These are phyloP conservation scores for Sphaeramia orbicularis DNA, from an alignment of 2,797 vertebrate genomes.

Conservation along the genomic window DNA sequence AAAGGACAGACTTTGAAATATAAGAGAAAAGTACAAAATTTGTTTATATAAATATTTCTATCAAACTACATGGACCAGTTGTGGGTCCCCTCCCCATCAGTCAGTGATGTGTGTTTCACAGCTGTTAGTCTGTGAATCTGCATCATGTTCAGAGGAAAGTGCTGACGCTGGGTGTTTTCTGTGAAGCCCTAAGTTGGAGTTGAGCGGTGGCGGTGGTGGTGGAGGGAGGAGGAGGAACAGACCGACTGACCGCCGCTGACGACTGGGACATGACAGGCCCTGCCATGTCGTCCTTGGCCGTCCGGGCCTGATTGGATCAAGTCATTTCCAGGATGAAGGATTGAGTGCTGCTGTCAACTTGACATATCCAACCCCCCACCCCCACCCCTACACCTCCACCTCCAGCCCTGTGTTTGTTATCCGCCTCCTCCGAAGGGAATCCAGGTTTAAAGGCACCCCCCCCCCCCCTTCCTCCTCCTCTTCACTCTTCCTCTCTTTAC, in stretches of 20 bases:
- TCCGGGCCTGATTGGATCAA: constrained; percentile 73
- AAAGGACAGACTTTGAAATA: no score
- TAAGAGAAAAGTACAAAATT: no score
- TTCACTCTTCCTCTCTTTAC: neutral
- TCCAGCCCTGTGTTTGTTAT: constrained; percentile 48
- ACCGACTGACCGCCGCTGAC: constrained; percentile 49
- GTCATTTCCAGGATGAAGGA: constrained; percentile 73
- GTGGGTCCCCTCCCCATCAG: no score
- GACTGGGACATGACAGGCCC: constrained; percentile 78
- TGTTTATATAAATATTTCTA: no score
- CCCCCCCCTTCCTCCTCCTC: constrained; percentile 1
- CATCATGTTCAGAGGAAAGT: constrained; percentile 24
- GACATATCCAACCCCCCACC: constrained; percentile 64
- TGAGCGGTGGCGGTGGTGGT: no score
- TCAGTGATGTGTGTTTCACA: neutral
- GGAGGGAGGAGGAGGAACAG: constrained; percentile 3
- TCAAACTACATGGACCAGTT: no score
- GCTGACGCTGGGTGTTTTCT: constrained; percentile 48
- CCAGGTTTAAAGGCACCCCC: constrained; percentile 39
- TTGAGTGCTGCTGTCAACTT: constrained; percentile 75
- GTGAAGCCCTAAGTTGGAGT: constrained; percentile 43
- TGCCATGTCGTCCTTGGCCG: constrained; percentile 71
- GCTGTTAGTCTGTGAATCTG: constrained; percentile 2
- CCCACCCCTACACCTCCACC: constrained; percentile 2
- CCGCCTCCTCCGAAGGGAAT: constrained; percentile 34